phyloP scores from a whole-genome alignment of 2,113 vertebrate genomes.

The Petrocephalus zakoni region DNA sequence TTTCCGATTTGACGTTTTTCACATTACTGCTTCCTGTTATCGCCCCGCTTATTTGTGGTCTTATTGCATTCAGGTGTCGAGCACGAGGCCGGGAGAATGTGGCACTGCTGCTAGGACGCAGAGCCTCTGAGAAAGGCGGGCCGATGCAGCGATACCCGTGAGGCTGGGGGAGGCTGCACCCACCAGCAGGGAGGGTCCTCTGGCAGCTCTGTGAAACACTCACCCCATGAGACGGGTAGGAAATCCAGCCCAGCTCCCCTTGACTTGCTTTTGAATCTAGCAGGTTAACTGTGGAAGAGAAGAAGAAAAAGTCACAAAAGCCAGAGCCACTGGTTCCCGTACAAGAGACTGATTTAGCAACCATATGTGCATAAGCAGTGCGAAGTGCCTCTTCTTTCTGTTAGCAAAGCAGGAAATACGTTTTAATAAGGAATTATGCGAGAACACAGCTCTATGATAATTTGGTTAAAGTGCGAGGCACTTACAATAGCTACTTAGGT shows the following conservation, averaged over 20 bases:
- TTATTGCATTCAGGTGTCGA: too few relatives aligned
- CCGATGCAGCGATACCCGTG: too few relatives aligned
- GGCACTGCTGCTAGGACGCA: not conserved
- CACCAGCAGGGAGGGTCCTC: not conserved
- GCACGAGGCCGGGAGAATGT: not conserved
- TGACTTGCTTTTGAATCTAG: constrained; percentile 98
- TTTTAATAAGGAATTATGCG: not conserved
- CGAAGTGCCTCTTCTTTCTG: not conserved
- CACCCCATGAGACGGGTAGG: constrained; percentile 93
- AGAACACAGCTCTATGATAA: not conserved
- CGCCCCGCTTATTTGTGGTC: not conserved
- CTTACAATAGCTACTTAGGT: not conserved
- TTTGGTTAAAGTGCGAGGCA: not conserved
- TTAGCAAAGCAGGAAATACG: not conserved
- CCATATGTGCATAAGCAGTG: not conserved
- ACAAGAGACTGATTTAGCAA: not conserved
- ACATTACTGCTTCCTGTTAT: not conserved
- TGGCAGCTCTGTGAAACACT: constrained; percentile 55
- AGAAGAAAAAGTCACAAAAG: constrained; percentile 23
- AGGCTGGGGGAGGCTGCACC: not conserved
- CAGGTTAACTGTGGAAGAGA: constrained; percentile 80
- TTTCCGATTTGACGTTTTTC: not conserved
- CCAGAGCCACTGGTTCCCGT: not conserved
- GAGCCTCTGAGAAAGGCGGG: not conserved
- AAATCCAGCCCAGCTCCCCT: constrained; percentile 97